Evolutionary conservation across 1,140 invertebrate genomes (phyloP).

Genomic region (Marisa cornuarietis): DNA sequence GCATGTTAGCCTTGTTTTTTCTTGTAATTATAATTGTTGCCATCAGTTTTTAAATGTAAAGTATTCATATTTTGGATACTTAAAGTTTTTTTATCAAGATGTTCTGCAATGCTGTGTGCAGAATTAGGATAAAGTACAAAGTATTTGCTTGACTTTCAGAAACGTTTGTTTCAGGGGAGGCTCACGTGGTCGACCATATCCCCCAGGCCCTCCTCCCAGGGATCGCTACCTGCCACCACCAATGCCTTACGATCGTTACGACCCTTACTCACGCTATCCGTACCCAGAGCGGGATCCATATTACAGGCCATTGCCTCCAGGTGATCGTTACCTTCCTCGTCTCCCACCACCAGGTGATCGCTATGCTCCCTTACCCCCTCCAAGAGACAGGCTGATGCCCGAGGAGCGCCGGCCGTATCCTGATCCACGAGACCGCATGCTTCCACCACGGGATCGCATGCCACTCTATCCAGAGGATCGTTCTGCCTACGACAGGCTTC

Average conservation of each 20-base stretch:
- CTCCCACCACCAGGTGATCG: slow-evolving; percentile 16
- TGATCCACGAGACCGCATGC: slow-evolving; percentile 34
- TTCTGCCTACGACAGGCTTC: slow-evolving; percentile 22
- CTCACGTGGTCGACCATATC: slow-evolving; percentile 14
- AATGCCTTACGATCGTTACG: slow-evolving; percentile 34
- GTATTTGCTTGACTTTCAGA: no score
- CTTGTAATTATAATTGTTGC: no score
- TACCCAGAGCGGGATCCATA: slow-evolving; percentile 36
- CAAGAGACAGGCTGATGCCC: slow-evolving; percentile 10
- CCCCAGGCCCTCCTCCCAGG: slow-evolving; percentile 16
- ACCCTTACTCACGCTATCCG: slow-evolving; percentile 36
- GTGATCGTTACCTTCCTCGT: slow-evolving; percentile 29
- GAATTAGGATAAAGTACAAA: no score
- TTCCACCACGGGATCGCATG: slow-evolving; percentile 25
- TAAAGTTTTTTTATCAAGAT: no score
- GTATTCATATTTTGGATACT: no score
- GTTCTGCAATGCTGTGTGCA: no score
- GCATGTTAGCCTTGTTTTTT: no score
- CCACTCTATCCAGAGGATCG: slow-evolving; percentile 33
- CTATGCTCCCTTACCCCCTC: slow-evolving; percentile 14
- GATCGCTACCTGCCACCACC: slow-evolving; percentile 22
- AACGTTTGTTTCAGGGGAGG: background rate
- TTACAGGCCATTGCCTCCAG: slow-evolving; percentile 43
- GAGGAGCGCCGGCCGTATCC: slow-evolving; percentile 15
- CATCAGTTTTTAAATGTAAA: no score